phyloP scores from a whole-genome alignment of 2,888 invertebrate genomes.

The Diloba caeruleocephala region DNA sequence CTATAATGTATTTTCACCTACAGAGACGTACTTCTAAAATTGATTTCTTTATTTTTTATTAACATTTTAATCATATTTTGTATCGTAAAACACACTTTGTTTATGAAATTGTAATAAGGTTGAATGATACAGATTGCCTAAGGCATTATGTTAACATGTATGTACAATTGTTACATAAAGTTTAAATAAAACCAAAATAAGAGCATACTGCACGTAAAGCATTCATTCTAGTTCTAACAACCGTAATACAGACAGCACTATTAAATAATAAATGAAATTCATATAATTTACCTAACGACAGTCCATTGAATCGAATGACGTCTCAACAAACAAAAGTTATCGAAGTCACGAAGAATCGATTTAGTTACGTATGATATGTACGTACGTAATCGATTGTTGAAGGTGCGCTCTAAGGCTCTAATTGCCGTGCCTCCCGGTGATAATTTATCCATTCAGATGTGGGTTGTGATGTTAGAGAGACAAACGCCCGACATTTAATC shows the following conservation, averaged over 20 bases:
- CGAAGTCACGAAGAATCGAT: conserved; percentile 65
- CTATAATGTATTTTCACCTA: no score
- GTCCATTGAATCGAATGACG: conserved; percentile 44
- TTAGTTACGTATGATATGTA: conserved; percentile 61
- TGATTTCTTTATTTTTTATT: no score
- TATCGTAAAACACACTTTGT: no score
- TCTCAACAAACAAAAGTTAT: conserved; percentile 41
- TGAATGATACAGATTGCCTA: no score
- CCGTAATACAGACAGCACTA: conserved; percentile 22
- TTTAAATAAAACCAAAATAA: no score
- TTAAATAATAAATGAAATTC: conserved; percentile 33
- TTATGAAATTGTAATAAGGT: no score
- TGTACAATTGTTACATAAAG: no score
- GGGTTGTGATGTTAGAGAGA: conserved; percentile 47
- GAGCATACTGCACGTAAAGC: conserved; percentile 1
- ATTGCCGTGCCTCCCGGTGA: conserved; percentile 51
- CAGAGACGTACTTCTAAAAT: no score
- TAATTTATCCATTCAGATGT: conserved; percentile 48
- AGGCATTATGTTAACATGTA: no score
- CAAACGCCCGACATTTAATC: conserved; percentile 35
- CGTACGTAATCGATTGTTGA: conserved; percentile 56
- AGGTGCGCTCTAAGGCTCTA: conserved; percentile 41
- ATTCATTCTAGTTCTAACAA: conserved; percentile 28
- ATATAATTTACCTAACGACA: conserved; percentile 35
- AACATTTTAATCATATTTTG: no score